These are phyloP conservation scores for Tetragnatha montana DNA, from an alignment of 2,888 invertebrate species.

Conservation along the genomic window DNA sequence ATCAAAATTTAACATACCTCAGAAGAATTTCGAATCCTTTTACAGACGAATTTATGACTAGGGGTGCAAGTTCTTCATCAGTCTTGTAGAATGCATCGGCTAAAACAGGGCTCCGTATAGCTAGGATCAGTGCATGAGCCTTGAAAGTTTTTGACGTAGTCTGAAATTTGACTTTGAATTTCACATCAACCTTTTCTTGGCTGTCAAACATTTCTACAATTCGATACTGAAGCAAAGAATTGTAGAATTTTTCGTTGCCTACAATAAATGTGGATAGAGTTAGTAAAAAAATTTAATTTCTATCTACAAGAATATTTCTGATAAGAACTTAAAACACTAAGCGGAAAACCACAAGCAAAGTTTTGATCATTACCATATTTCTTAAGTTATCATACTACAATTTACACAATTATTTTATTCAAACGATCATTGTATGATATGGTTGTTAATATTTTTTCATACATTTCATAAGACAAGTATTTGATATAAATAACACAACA, in stretches of 20 bases:
- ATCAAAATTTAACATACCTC: neutral
- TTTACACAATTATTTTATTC: no score
- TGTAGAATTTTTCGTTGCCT: neutral
- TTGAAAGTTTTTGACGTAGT: neutral
- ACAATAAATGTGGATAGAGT: no score
- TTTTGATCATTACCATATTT: no score
- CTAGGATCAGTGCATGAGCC: slow-evolving; percentile 32
- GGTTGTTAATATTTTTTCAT: no score
- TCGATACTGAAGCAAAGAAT: neutral
- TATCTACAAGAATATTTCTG: no score
- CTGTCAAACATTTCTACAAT: neutral
- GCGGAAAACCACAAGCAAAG: no score
- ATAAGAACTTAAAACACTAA: no score
- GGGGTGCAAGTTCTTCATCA: neutral
- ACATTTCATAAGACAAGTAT: no score
- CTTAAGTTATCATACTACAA: no score
- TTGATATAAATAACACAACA: no score
- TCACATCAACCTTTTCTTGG: neutral
- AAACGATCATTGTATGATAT: no score
- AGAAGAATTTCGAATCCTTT: slow-evolving; percentile 7
- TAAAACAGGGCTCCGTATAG: slow-evolving; percentile 26
- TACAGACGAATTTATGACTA: neutral
- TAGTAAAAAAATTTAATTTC: no score
- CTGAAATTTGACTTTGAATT: neutral
- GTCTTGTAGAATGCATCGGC: slow-evolving; percentile 8